These are phyloP conservation scores for Nothoprocta perdicaria DNA, from an alignment of 2,113 vertebrate genomes.

Conservation along the genomic window DNA sequence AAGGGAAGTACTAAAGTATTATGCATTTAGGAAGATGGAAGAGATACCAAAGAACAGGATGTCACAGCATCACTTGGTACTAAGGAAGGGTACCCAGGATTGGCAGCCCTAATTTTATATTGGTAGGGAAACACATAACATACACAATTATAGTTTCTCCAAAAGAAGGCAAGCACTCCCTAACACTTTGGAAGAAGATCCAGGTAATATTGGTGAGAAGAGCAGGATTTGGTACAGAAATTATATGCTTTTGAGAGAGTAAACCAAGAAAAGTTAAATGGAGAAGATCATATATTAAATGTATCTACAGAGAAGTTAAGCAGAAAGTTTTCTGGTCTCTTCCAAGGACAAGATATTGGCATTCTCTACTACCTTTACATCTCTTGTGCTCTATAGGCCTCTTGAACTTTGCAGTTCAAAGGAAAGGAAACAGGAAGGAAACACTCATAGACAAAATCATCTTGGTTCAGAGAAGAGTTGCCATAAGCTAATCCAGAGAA, in stretches of 20 bases:
- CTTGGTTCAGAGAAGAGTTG: neutral
- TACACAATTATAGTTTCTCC: neutral
- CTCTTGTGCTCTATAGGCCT: neutral
- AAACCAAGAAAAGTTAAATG: neutral
- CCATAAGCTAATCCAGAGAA: fast-evolving
- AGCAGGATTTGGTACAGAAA: neutral
- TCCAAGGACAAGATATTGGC: neutral
- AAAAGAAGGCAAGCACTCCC: neutral
- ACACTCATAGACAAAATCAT: neutral
- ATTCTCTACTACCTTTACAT: neutral
- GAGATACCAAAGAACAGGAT: neutral
- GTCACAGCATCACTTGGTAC: neutral
- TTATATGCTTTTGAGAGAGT: neutral
- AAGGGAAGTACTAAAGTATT: neutral
- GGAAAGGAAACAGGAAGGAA: neutral
- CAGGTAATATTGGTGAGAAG: neutral
- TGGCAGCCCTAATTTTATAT: neutral
- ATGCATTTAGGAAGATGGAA: neutral
- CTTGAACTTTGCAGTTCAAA: neutral
- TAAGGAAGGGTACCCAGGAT: neutral
- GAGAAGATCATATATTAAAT: neutral
- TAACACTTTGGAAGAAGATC: neutral
- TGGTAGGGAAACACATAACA: neutral
- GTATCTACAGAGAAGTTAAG: neutral
- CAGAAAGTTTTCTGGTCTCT: neutral